Base-by-base conservation (phyloP, 2,888 invertebrate genomes). In the Idaea biselata region DNA sequence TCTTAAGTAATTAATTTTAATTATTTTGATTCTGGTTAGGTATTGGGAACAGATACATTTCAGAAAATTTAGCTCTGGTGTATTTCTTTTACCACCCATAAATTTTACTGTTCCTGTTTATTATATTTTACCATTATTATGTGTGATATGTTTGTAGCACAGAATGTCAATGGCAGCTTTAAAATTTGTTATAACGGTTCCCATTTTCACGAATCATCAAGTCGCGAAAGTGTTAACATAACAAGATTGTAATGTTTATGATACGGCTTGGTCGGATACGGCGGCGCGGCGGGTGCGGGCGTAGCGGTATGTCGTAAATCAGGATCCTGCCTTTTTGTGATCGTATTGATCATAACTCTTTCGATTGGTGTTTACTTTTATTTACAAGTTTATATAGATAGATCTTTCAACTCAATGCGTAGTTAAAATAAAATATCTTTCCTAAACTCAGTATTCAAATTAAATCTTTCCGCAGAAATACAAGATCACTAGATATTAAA, bases 341-440 rank as follows among this genome's bases (percentile, higher is more conserved):
- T 73, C 78, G 83, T 83, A 86, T 82, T 78, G 80, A 77, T 81
- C 81, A 81, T 85, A 83, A 81, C 72, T 82, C 83, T 81, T 44
- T 44, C 44, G 44, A 44, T 44, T 4, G 44, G 44, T 44, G 44
- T 44, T 44, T 44, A 44, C 44, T 44, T 44, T 8, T 14, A 44
- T 44, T 11, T 44, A 2, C 44, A 44, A 44, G 14, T 32, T 11
- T 2, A 32, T 8, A 0, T 11, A 8, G 14, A 8, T 44, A 14
- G 44, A 14, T 8, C 44, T 7, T 33, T 33, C 7, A 33, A 33
- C 7, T 32, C 32, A 2, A 32, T 8, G 32, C 6, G 1, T 3
- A n/a, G n/a, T n/a, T n/a, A n/a, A n/a, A n/a, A n/a, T n/a, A n/a
- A n/a, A n/a, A n/a, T n/a, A n/a, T n/a, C n/a, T n/a, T n/a, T n/a